Evolutionary conservation across 2,888 invertebrate species (phyloP), one percentile per base, ranked within the genome.

Genomic region (Mesoligia furuncula): DNA sequence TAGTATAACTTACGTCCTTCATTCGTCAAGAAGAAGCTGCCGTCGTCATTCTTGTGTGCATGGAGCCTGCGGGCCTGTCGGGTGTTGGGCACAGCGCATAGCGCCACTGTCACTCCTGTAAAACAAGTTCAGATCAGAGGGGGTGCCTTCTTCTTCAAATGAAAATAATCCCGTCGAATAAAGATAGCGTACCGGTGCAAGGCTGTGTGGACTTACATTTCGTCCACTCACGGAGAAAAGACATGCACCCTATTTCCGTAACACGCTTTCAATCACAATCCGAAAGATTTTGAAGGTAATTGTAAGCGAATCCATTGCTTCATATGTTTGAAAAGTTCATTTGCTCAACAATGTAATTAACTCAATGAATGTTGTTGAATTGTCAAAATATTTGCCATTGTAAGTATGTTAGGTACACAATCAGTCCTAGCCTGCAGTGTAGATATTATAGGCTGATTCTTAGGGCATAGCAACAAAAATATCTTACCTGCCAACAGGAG

Each of bases 401-500:
- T 24, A 42, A 24, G 24, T 39, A 3, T 66, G 0, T 42, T 42
- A 9, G 45, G 45, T 51, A 51, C 66, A 1, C 13, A 48, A 31
- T 48, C 8, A 31, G 0, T 24, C 67, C 13, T 13, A 67, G 67
- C 13, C 20, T 45, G 20, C 27, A 67, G 2, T 48, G 4, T 5
- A 2, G 0, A 31, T 4, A 13, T 8, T 31, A 27, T 27, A 45
- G 20, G 27, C 8, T 48, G 67, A 48, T 48, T 31, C 8, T 31
- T 48, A 31, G 15, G n/a, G 31, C 39, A 24, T 57, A 73, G 65
- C 24, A 77, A 83, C 65, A 73, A 68, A 39, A 59, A 31, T 27
- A 69, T 72, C 90, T 81, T 87, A 96, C 96, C 95, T 90, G 95
- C 92, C 59, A 95, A 85, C 45, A 95, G 80, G 71, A 95, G 79